Percentiles rank a stretch among this genome's conserved stretches.
Evolutionary conservation across 2,113 vertebrate genomes (phyloP).

Genomic region (Bujurquina vittata): DNA sequence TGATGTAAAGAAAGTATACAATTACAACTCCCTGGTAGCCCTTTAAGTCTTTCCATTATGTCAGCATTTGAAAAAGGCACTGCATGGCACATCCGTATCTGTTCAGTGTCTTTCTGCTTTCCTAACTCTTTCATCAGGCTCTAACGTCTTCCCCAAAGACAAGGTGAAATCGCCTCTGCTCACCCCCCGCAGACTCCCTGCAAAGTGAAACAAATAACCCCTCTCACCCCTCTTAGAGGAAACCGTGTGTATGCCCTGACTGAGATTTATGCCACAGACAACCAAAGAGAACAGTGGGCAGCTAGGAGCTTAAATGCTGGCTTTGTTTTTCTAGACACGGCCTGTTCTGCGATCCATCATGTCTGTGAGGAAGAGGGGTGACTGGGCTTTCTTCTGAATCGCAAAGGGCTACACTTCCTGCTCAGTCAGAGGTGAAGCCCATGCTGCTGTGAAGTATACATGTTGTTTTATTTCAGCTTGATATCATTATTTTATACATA

Average conservation of each 20-base stretch:
- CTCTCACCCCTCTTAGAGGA: conserved; percentile 36
- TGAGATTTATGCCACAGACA: conserved; percentile 59
- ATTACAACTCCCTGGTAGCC: not conserved
- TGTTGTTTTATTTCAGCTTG: not conserved
- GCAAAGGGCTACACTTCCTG: not conserved
- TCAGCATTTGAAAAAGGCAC: not conserved
- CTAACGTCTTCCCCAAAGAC: conserved; percentile 15
- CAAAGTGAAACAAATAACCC: conserved; percentile 67
- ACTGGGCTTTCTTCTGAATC: not conserved
- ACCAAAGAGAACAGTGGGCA: conserved; percentile 46
- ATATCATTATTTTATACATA: not conserved
- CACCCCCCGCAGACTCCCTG: conserved; percentile 7
- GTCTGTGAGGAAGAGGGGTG: conserved; percentile 12
- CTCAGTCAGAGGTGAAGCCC: not conserved
- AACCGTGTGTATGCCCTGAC: conserved; percentile 45
- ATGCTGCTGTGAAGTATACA: not conserved
- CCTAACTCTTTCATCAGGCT: conserved; percentile 3
- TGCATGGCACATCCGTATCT: not conserved
- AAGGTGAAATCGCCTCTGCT: conserved; percentile 39
- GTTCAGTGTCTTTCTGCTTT: not conserved
- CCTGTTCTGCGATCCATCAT: conserved; percentile 60
- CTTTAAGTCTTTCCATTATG: not conserved
- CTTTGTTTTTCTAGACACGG: conserved; percentile 60
- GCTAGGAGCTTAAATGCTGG: conserved; percentile 52
- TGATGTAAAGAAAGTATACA: not conserved